phyloP scores from a whole-genome alignment of 2,113 vertebrate genomes.

The Callithrix jacchus region DNA sequence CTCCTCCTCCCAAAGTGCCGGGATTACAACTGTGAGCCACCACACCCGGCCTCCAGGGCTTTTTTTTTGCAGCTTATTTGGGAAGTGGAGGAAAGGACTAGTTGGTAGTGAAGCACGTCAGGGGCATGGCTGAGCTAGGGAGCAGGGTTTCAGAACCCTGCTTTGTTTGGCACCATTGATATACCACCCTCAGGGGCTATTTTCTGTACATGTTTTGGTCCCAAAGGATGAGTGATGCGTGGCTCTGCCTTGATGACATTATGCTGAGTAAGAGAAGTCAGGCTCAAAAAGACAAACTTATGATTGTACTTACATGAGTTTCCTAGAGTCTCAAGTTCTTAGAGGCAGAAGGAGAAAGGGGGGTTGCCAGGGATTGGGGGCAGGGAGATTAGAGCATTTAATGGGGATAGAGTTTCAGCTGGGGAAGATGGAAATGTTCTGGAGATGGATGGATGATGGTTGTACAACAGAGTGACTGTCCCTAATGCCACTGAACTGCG shows the following conservation, averaged over 20 bases:
- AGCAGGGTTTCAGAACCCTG: background rate
- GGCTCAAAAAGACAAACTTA: background rate
- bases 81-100: background rate
- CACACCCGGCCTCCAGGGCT: background rate
- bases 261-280: background rate
- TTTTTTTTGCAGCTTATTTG: background rate
- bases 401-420: background rate
- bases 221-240: background rate
- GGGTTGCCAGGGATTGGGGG: background rate
- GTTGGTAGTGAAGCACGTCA: background rate
- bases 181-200: background rate
- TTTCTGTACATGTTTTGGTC: background rate
- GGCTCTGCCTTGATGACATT: background rate
- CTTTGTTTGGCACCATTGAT: background rate
- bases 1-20: too few relatives aligned
- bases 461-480: background rate
- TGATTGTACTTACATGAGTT: background rate
- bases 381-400: background rate
- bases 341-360: background rate
- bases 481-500: background rate
- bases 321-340: background rate
- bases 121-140: background rate
- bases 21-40: too few relatives aligned
- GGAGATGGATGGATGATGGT: background rate
- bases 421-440: background rate